phyloP scores from a whole-genome alignment of 2,113 vertebrate genomes.

The Cyanoderma ruficeps region DNA sequence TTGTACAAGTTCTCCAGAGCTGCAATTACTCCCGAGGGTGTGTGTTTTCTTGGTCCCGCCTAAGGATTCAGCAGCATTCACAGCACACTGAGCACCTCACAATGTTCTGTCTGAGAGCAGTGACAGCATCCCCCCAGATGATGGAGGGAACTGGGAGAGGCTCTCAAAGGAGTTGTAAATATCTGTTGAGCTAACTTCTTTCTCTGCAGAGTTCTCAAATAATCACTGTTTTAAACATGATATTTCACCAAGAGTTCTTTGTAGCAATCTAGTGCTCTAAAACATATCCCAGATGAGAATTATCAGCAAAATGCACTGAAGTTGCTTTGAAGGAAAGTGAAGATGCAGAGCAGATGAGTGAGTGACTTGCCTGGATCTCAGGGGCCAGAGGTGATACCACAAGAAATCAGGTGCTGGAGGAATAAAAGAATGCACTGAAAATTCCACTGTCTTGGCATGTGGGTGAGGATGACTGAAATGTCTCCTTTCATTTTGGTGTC shows the following conservation, averaged over 20 bases:
- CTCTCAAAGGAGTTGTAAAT: background rate
- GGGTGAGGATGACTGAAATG: background rate
- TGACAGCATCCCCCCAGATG: background rate
- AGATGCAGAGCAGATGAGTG: background rate
- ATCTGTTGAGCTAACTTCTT: background rate
- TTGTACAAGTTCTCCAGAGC: background rate
- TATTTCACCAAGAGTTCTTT: background rate
- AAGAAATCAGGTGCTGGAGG: background rate
- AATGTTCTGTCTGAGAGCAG: fast-evolving
- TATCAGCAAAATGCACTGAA: background rate
- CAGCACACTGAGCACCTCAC: background rate
- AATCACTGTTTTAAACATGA: background rate
- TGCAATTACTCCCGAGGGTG: background rate
- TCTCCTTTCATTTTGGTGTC: background rate
- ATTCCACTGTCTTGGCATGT: background rate
- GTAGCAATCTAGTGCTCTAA: background rate
- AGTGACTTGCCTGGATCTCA: background rate
- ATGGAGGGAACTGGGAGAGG: background rate
- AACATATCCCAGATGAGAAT: background rate
- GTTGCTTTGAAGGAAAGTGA: background rate
- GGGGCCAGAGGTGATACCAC: background rate
- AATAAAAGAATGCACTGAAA: background rate
- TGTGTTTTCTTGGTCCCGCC: background rate
- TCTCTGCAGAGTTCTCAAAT: background rate
- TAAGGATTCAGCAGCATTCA: background rate